Conservation (phyloP, 2,113 vertebrate species). For the human region GRCh38 chrX:136306001-136306500, state of each 20-base stretch:
- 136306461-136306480: background rate
- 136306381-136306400: background rate
- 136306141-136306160: background rate
- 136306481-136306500: background rate
- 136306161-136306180: slow-evolving; percentile 40
- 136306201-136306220: accelerated
- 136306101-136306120: background rate
- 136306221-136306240: background rate
- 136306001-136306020: slow-evolving; percentile 47
- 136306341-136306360: background rate
- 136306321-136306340: background rate
- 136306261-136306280: background rate
- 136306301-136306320: background rate
- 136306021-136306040: slow-evolving; percentile 9
- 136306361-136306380: background rate
- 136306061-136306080: background rate
- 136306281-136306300: background rate
- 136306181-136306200: background rate
- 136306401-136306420: background rate
- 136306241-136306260: background rate
- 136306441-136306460: background rate
- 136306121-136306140: background rate
- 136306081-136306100: background rate
- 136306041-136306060: slow-evolving; percentile 20
- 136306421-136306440: background rate